Evolutionary conservation across 1,140 invertebrate genomes (phyloP).

Genomic region (Mycetomoellerius zeteki): DNA sequence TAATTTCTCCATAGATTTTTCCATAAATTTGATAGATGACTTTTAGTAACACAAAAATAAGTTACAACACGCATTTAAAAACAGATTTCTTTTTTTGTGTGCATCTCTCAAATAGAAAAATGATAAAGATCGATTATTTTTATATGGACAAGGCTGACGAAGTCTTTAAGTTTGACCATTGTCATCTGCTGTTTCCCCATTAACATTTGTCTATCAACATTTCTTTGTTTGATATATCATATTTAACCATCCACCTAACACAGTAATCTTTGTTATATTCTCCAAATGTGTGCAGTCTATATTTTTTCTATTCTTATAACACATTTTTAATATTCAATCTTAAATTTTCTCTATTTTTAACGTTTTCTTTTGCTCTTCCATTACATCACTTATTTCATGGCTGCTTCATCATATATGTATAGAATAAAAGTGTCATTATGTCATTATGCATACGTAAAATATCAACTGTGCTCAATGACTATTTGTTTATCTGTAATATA

Average conservation of each 20-base stretch:
- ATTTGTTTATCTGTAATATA: background rate
- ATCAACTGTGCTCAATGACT: background rate
- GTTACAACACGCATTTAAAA: background rate
- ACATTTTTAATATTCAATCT: background rate
- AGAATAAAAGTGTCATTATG: background rate
- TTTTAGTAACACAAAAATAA: background rate
- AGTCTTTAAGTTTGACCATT: background rate
- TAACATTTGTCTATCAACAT: slow-evolving; percentile 11
- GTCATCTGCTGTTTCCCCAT: slow-evolving; percentile 3
- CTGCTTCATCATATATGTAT: background rate
- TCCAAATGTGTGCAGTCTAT: background rate
- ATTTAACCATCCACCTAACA: background rate
- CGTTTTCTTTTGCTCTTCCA: background rate
- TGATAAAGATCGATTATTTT: slow-evolving; percentile 27
- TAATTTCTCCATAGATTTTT: background rate
- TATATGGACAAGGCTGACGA: background rate
- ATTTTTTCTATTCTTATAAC: background rate
- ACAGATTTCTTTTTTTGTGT: slow-evolving; percentile 20
- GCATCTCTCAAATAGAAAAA: background rate
- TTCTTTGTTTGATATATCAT: slow-evolving; percentile 8
- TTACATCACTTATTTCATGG: background rate
- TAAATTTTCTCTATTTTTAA: background rate
- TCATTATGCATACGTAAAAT: background rate
- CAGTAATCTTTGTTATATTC: background rate
- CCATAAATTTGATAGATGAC: background rate